Percentiles rank a stretch among this genome's conserved stretches.
phyloP scores from a whole-genome alignment of 2,113 vertebrate species.

The Ploceus nigricollis region DNA sequence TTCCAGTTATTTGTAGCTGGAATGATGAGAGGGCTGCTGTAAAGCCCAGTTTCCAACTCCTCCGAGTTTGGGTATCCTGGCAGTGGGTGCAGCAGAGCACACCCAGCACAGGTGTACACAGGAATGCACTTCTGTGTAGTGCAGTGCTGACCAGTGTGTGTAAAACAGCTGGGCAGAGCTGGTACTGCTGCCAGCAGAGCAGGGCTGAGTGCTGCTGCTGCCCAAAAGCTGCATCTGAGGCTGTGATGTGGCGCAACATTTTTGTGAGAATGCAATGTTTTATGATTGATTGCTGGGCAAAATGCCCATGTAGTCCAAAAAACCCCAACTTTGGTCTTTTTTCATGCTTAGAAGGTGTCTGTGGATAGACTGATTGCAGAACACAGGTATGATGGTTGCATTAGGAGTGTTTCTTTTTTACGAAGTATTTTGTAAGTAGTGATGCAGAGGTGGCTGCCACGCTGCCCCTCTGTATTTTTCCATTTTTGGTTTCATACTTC shows the following conservation, averaged over 20 bases:
- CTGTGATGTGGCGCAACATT: not conserved
- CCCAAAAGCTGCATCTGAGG: not conserved
- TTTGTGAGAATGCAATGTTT: not conserved
- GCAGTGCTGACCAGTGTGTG: not conserved
- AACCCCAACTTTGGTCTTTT: accelerated
- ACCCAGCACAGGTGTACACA: accelerated
- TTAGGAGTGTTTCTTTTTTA: not conserved
- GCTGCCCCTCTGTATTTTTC: not conserved
- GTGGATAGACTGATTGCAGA: not conserved
- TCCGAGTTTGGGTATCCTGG: not conserved
- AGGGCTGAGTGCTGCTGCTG: not conserved
- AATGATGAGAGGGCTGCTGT: not conserved
- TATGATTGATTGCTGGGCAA: not conserved
- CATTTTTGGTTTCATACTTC: conserved; percentile 44
- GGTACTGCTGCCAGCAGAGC: not conserved
- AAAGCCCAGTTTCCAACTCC: not conserved
- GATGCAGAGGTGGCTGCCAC: conserved; percentile 4
- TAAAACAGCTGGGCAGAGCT: not conserved
- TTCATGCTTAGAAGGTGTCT: not conserved
- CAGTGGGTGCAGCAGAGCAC: not conserved
- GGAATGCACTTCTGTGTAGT: not conserved
- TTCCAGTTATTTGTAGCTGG: not conserved
- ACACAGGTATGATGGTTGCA: not conserved
- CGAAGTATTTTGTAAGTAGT: not conserved
- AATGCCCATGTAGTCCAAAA: not conserved